Evolutionary conservation across 2,113 vertebrate species (phyloP).

Genomic region (Thermophis baileyi): DNA sequence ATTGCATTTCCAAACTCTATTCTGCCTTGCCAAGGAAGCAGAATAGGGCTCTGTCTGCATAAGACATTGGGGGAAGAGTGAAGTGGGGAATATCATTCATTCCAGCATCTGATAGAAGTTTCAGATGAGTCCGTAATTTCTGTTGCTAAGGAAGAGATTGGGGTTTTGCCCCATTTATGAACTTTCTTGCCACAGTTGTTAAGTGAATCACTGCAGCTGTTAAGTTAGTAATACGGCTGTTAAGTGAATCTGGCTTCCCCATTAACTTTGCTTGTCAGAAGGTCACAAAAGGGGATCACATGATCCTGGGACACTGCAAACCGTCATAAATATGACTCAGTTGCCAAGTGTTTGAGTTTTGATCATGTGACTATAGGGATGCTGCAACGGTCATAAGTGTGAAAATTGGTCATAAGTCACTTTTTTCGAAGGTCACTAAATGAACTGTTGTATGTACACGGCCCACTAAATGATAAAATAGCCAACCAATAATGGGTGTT

Average conservation of each 20-base stretch:
- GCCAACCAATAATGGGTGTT: background rate
- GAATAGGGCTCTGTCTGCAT: background rate
- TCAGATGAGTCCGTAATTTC: background rate
- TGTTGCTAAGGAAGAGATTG: background rate
- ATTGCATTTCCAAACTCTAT: background rate
- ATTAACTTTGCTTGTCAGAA: background rate
- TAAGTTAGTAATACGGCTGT: background rate
- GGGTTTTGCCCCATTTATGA: background rate
- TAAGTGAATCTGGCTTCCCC: background rate
- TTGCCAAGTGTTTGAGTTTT: background rate
- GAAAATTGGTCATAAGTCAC: background rate
- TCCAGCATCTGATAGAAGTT: background rate
- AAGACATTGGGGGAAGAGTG: background rate
- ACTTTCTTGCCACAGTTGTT: background rate
- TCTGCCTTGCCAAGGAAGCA: background rate
- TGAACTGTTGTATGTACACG: background rate
- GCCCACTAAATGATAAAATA: background rate
- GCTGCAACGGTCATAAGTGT: background rate
- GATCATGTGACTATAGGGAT: background rate
- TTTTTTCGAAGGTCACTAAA: background rate
- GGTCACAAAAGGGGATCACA: background rate
- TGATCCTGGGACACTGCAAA: background rate
- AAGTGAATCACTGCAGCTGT: background rate
- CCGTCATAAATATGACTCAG: background rate
- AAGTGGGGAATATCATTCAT: background rate